Evolutionary conservation across 2,888 invertebrate species (phyloP).

Genomic region (Myopa testacea): DNA sequence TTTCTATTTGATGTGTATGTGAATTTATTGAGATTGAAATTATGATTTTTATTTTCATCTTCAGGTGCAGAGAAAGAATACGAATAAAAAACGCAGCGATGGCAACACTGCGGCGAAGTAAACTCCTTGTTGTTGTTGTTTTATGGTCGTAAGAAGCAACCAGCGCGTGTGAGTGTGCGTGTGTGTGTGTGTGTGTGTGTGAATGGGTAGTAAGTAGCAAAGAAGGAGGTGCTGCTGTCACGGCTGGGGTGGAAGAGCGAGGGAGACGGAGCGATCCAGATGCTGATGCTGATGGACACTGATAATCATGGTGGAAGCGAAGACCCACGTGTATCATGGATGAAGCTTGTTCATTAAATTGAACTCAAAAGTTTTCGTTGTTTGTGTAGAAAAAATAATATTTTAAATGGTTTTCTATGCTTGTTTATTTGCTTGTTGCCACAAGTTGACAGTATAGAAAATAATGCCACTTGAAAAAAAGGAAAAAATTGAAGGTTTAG

Average conservation of each 20-base stretch:
- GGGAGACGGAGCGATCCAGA: neutral
- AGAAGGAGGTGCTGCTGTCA: neutral
- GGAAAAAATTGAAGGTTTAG: too few relatives aligned
- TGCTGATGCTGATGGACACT: neutral
- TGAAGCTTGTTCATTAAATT: too few relatives aligned
- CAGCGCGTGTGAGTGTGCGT: too few relatives aligned
- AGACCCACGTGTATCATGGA: too few relatives aligned
- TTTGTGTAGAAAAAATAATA: too few relatives aligned
- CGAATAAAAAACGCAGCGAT: neutral
- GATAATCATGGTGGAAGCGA: neutral
- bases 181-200: too few relatives aligned
- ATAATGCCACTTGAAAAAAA: too few relatives aligned
- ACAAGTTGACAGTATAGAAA: too few relatives aligned
- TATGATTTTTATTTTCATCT: conserved; percentile 40
- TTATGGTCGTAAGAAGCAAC: neutral
- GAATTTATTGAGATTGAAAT: conserved; percentile 37
- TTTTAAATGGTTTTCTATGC: too few relatives aligned
- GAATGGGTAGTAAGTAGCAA: too few relatives aligned
- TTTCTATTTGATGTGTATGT: conserved; percentile 11
- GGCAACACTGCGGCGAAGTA: neutral
- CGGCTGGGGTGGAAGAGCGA: neutral
- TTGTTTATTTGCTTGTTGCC: too few relatives aligned
- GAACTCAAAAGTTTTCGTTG: too few relatives aligned
- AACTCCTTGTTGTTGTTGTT: neutral
- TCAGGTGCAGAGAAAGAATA: conserved; percentile 14